Base-by-base conservation (phyloP, 1,140 invertebrate genomes). In the Chironomus striatipennis region DNA sequence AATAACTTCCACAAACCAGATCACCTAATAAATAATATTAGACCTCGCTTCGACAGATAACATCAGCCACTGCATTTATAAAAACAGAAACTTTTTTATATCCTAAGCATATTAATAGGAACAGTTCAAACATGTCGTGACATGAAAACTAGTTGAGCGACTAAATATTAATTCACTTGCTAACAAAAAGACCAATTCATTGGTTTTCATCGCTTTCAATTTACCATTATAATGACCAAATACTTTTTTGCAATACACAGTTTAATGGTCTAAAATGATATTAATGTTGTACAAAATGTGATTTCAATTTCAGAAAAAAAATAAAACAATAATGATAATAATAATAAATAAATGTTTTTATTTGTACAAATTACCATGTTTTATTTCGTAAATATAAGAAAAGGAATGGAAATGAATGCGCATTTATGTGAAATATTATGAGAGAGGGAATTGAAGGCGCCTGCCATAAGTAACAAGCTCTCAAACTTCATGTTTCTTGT, bases 391-490 rank as follows among this genome's bases (percentile, higher is more conserved):
- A 34, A 34, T 34, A 34, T n/a, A n/a, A n/a, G n/a, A 34, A 5
- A 34, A 34, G 24, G 12, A 12, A 57, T 57, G 47, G 47, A 57
- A 57, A 57, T 15, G 12, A 57, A n/a, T 57, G 47, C 4, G 47
- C 47, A 57, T 34, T 34, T 34, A 34, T 34, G 24, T 34, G 24
- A 34, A 34, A 34, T 57, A 57, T 57, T 57, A 57, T 57, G 47
- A 57, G 47, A 70, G 6, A 21, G 64, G 7, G n/a, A 70, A 20
- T 70, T 18, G 18, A 70, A 70, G 65, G 65, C 65, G 65, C 65
- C 65, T 70, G 65, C 47, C 47, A 57, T 34, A 57, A 57, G 47
- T 70, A 8, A 70, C 18, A 70, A 70, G 65, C 65, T 70, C 18
- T 70, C 65, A 70, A 70, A 20, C 65, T 18, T 21, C 65, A 20